These are phyloP conservation scores for Chlorospingus flavigularis DNA, from an alignment of 2,797 vertebrate genomes.

Conservation along the genomic window DNA sequence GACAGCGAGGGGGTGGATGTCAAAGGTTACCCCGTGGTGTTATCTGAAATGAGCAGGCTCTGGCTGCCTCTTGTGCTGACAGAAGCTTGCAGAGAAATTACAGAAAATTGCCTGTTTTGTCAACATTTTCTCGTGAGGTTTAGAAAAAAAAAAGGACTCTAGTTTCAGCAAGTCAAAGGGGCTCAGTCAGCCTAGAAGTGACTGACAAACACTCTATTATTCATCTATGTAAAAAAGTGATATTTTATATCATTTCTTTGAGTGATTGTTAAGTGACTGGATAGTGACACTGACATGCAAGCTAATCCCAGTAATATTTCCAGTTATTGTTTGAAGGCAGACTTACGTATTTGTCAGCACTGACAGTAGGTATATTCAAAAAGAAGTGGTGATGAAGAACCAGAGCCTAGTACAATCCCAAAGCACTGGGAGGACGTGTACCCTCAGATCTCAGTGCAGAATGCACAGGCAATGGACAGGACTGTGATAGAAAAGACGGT, in stretches of 20 bases:
- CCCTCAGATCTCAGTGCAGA: not conserved
- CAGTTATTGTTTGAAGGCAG: conserved; percentile 38
- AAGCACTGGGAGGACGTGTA: not conserved
- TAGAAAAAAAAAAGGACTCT: conserved; percentile 82
- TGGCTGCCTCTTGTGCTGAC: conserved; percentile 85
- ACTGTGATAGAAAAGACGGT: not conserved
- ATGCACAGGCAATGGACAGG: not conserved
- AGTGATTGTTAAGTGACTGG: conserved; percentile 90
- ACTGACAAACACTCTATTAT: conserved; percentile 90
- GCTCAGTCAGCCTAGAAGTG: conserved; percentile 83
- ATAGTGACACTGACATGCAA: conserved; percentile 66
- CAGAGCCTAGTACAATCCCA: not conserved
- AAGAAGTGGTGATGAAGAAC: not conserved
- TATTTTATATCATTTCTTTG: conserved; percentile 95
- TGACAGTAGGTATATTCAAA: not conserved
- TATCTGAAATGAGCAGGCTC: conserved; percentile 87
- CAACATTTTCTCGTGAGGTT: conserved; percentile 94
- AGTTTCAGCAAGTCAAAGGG: conserved; percentile 80
- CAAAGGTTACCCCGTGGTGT: conserved; percentile 83
- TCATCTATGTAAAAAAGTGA: conserved; percentile 83
- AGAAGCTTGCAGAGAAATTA: conserved; percentile 86
- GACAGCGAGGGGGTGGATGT: conserved; percentile 80
- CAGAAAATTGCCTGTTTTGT: conserved; percentile 97
- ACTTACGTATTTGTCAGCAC: not conserved
- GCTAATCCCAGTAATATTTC: conserved; percentile 66